Base-by-base conservation (phyloP, 2,888 invertebrate genomes). In the Diadegma fenestrale region DNA sequence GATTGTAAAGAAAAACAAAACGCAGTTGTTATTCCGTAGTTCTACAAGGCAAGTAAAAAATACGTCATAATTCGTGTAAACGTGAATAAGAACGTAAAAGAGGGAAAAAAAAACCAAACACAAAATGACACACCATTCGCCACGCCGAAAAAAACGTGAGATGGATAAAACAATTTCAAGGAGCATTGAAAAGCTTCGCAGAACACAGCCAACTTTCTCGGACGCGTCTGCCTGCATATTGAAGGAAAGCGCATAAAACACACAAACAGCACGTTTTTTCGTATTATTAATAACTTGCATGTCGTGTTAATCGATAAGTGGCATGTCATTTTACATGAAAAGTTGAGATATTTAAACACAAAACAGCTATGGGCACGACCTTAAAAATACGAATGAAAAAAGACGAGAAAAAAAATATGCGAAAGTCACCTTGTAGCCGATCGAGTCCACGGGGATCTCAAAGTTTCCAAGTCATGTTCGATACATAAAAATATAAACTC, bases 1-100 rank as follows among this genome's bases (percentile, higher is more conserved):
- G 90, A 91, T 92, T 89, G 89, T 92, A 90, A 71, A 72, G 10
- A 30, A 63, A 41, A 71, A 51, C 51, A 54, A 72, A 77, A 68
- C 88, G 90, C 91, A 90, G 89, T 91, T 92, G 89, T 91, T 80
- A 92, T 90, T 91, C 88, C 88, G 90, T 92, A 92, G 90, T 90
- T 84, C 78, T 85, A 87, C 85, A 85, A 87, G 82, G 86, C 87
- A 87, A 87, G 87, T 88, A 71, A 79, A 66, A n/a, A 87, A 69
- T 80, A 89, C 85, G 87, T 88, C 88, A 87, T 87, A 85, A 82
- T 86, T 86, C 83, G 84, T 84, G 81, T 80, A 85, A 84, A 68
- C 66, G 79, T 79, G 78, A 85, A 86, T 84, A 82, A 84, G 12
- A 78, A 77, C 22, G 58, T 61, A 71, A 76, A 85, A 81, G 86